phyloP scores from a whole-genome alignment of 2,888 invertebrate species.

The Dusona sp. region DNA sequence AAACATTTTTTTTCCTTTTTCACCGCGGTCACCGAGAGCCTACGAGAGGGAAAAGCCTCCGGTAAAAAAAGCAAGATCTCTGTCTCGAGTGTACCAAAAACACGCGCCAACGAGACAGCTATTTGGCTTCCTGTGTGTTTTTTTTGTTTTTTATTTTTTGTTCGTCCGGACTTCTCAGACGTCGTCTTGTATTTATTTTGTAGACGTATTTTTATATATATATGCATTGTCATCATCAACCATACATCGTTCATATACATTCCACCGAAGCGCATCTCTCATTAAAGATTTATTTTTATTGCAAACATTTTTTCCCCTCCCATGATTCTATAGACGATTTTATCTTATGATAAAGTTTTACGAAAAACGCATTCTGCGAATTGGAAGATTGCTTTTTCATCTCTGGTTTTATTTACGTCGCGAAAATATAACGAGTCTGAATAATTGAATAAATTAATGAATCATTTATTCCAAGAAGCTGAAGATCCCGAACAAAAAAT shows the following conservation, averaged over 20 bases:
- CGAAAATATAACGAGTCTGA: not conserved
- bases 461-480: not conserved
- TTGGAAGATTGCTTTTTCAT: not conserved
- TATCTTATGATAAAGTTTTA: not conserved
- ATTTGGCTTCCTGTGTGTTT: slow-evolving; percentile 59
- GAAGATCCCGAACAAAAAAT: not conserved
- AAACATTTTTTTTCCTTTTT: slow-evolving; percentile 34
- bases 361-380: not conserved
- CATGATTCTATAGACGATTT: not conserved
- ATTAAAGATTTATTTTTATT: slow-evolving; percentile 17
- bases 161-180: slow-evolving; percentile 22
- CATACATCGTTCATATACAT: slow-evolving; percentile 5
- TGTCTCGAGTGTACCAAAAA: slow-evolving; percentile 41
- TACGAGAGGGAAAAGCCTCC: slow-evolving; percentile 19
- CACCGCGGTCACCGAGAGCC: slow-evolving; percentile 53
- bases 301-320: not conserved
- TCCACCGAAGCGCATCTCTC: slow-evolving; percentile 5
- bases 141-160: slow-evolving; percentile 15
- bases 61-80: slow-evolving; percentile 7
- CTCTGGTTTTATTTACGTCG: not conserved
- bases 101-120: slow-evolving; percentile 48
- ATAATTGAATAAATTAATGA: slow-evolving; percentile 6
- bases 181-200: slow-evolving; percentile 23
- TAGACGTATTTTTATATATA: slow-evolving; percentile 5
- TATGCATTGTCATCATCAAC: not conserved